Evolutionary conservation across 2,888 invertebrate species (phyloP).

Genomic region (Scaptomyza reducta): DNA sequence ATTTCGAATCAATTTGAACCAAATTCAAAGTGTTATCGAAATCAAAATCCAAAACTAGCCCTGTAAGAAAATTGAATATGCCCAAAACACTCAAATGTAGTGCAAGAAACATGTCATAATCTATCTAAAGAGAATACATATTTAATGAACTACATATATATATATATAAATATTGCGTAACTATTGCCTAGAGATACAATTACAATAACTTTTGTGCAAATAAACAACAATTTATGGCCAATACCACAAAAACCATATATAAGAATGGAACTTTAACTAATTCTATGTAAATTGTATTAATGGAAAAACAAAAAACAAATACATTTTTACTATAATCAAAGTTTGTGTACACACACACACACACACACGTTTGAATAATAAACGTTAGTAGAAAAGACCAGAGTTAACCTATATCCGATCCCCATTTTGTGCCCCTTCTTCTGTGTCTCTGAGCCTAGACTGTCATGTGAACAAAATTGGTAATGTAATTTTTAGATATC

Average conservation of each 20-base stretch:
- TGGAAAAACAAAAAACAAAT: slow-evolving; percentile 42
- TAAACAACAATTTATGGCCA: slow-evolving; percentile 66
- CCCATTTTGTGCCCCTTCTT: slow-evolving; percentile 3
- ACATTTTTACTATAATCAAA: slow-evolving; percentile 65
- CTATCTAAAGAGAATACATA: slow-evolving; percentile 59
- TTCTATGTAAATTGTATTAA: slow-evolving; percentile 53
- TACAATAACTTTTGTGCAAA: slow-evolving; percentile 46
- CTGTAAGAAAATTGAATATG: slow-evolving; percentile 12
- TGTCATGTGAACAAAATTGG: slow-evolving; percentile 64
- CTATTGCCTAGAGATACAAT: slow-evolving; percentile 40
- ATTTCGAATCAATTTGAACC: neutral
- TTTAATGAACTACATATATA: slow-evolving; percentile 41
- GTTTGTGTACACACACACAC: slow-evolving; percentile 31
- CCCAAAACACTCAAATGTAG: slow-evolving; percentile 31
- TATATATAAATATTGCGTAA: slow-evolving; percentile 37
- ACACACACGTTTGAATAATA: slow-evolving; percentile 32
- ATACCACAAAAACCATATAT: slow-evolving; percentile 55
- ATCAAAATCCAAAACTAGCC: no score
- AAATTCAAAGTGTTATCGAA: no score
- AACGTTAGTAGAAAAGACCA: slow-evolving; percentile 18
- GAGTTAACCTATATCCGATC: slow-evolving; percentile 22
- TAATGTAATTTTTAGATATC: slow-evolving; percentile 66
- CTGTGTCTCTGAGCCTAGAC: slow-evolving; percentile 49
- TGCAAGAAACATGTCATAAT: slow-evolving; percentile 70
- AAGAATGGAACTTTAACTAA: slow-evolving; percentile 48